phyloP scores from a whole-genome alignment of 2,797 vertebrate species.

The Tragopan temminckii region DNA sequence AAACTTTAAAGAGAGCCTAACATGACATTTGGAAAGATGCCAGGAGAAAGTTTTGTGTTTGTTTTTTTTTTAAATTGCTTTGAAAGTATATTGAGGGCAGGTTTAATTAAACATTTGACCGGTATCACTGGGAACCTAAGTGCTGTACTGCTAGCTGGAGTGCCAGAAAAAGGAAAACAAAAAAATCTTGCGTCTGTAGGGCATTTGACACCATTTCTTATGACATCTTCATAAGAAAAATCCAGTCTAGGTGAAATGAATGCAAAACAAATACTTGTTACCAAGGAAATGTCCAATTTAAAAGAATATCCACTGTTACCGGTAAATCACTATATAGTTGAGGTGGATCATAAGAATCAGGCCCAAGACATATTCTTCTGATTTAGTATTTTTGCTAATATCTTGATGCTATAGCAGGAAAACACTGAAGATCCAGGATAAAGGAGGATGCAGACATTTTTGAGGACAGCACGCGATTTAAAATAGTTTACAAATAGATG shows the following conservation, averaged over 20 bases:
- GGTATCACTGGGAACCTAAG: not conserved
- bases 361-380: not conserved
- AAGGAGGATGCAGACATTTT: not conserved
- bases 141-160: not conserved
- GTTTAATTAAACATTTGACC: not conserved
- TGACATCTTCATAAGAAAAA: not conserved
- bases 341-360: not conserved
- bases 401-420: not conserved
- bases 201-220: not conserved
- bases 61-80: not conserved
- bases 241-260: not conserved
- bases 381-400: not conserved
- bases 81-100: not conserved
- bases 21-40: not conserved
- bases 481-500: not conserved
- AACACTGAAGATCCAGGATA: not conserved
- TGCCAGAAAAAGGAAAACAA: not conserved
- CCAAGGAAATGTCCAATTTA: not conserved
- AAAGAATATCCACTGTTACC: not conserved
- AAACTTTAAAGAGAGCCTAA: not conserved
- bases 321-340: not conserved
- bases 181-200: not conserved
- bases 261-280: accelerated
- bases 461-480: not conserved
- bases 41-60: not conserved